Conservation (phyloP, 2,113 vertebrate genomes). For the Lepidothrix coronata region DNA sequence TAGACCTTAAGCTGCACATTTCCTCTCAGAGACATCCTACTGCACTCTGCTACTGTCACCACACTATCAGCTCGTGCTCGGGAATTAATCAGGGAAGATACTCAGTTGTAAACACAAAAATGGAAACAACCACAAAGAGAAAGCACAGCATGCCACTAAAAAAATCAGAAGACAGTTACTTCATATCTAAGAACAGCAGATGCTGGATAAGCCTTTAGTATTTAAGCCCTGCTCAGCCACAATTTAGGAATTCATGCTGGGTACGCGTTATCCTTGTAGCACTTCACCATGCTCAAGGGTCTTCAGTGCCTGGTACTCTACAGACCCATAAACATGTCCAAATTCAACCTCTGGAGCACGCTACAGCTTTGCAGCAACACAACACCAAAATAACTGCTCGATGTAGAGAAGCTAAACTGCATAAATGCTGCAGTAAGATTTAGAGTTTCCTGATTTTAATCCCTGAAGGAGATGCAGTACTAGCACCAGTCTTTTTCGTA, state of each 20-base stretch:
- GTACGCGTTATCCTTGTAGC: background rate
- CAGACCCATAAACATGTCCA: background rate
- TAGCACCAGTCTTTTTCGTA: background rate
- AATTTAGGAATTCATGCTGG: background rate
- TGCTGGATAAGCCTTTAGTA: background rate
- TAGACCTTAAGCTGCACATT: rapidly evolving
- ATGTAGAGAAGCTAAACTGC: background rate
- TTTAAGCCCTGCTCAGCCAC: background rate
- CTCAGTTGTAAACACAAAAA: background rate
- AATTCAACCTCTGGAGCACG: background rate
- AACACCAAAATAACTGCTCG: background rate
- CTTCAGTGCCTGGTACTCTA: background rate
- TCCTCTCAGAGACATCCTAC: background rate
- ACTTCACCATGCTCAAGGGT: background rate
- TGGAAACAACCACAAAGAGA: background rate
- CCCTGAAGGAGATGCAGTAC: background rate
- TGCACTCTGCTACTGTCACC: background rate
- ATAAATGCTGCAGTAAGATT: background rate
- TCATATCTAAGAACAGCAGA: background rate
- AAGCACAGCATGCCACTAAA: background rate
- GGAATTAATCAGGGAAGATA: background rate
- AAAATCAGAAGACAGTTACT: background rate
- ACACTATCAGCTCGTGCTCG: background rate
- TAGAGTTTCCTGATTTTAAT: background rate
- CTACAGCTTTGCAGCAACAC: background rate